Evolutionary conservation across 2,888 invertebrate species (phyloP), one percentile per base, ranked within the genome.

Genomic region (Bibio marci): DNA sequence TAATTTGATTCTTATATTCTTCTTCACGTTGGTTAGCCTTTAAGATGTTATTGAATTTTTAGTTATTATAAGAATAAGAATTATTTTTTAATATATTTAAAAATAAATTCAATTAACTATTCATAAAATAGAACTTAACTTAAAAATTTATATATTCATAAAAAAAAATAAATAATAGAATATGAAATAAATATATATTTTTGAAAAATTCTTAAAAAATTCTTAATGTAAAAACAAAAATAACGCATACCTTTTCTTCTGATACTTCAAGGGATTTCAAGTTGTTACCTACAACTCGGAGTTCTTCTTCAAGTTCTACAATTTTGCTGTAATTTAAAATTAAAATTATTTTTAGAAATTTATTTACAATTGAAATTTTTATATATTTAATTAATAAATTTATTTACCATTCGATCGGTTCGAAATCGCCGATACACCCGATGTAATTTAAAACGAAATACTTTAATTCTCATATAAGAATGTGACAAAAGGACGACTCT

Each of bases 221-320:
- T 30, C n/a, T n/a, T 11, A n/a, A 6, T 11, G 11, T 26, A 15
- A 26, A 19, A 18, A 3, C n/a, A 11, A 30, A 30, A 30, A 26
- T 37, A 3, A 18, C n/a, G 62, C 68, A 67, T 80, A 94, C 94
- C 88, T 94, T 97, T 71, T 95, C 94, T 73, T 97, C 95, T 58
- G 91, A 92, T 63, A 98, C 95, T 76, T 98, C 98, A 64, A 98
- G 85, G 63, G 97, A 98, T 72, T 98, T 98, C 74, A 98, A 76
- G 80, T 98, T 98, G 82, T 98, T 98, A 64, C 97, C 97, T 66
- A 98, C 97, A 59, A 98, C 97, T 65, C 95, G 90, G 66, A 98
- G 79, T 69, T 98, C 97, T 66, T 98, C 98, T 69, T 98, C 98
- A 73, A 98, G 85, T 72, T 98, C 97, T 66, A 95, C 91, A 72